phyloP scores from a whole-genome alignment of 2,888 invertebrate genomes.

The Cepaea hortensis region DNA sequence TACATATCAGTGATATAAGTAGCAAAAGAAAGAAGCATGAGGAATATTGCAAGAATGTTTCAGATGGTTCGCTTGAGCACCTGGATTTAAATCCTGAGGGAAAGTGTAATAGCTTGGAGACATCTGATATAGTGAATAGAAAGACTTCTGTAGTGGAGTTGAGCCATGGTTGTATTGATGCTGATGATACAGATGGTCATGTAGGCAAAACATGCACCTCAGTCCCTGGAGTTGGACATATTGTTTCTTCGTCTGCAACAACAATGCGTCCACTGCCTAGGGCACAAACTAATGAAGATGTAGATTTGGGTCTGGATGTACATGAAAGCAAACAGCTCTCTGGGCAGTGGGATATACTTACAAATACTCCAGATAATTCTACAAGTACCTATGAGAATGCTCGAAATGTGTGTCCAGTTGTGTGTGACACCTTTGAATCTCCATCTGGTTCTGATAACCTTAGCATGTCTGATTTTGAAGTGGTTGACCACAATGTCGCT shows the following conservation, averaged over 20 bases:
- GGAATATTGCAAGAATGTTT: not conserved
- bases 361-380: not conserved
- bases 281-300: slow-evolving; percentile 1
- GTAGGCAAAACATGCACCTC: not conserved
- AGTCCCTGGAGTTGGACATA: too few relatives aligned
- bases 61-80: not conserved
- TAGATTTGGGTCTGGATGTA: not conserved
- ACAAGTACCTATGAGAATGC: not conserved
- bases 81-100: not conserved
- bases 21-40: not conserved
- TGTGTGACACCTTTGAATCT: not conserved
- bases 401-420: not conserved
- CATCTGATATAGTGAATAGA: not conserved
- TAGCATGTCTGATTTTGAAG: slow-evolving; percentile 22
- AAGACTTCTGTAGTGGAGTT: not conserved
- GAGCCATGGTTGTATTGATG: not conserved
- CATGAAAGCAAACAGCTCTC: not conserved
- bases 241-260: not conserved
- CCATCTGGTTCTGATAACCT: slow-evolving; percentile 13
- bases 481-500: slow-evolving; percentile 3
- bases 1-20: not conserved
- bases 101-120: not conserved
- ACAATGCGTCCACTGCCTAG: not conserved
- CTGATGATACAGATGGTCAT: not conserved
- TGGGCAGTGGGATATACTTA: not conserved